Evolutionary conservation across 2,888 invertebrate genomes (phyloP).

Genomic region (Isotomurus palustris): DNA sequence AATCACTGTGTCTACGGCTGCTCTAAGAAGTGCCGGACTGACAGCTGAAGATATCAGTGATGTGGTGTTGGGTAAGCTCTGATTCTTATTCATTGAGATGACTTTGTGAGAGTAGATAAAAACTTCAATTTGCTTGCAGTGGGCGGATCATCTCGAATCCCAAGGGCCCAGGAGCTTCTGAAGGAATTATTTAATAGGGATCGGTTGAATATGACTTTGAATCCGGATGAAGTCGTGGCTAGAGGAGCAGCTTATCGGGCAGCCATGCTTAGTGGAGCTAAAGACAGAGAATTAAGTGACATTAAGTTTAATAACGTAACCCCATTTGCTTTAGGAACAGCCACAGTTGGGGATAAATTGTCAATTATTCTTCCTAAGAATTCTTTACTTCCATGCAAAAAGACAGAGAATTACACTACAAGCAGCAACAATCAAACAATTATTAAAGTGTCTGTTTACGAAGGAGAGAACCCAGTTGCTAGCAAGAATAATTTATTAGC

Average conservation of each 20-base stretch:
- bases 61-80: no score
- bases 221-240: constrained; percentile 68
- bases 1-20: constrained; percentile 68
- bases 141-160: constrained; percentile 66
- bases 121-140: no score
- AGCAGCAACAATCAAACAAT: constrained; percentile 11
- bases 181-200: constrained; percentile 58
- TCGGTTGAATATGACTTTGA: constrained; percentile 65
- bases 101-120: no score
- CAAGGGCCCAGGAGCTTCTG: constrained; percentile 62
- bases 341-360: constrained; percentile 5
- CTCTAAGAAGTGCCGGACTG: constrained; percentile 61
- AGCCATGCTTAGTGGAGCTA: constrained; percentile 51
- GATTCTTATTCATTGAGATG: no score
- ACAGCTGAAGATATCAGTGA: constrained; percentile 57
- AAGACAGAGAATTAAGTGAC: background rate
- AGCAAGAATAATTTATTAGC: constrained; percentile 22
- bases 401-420: constrained; percentile 11
- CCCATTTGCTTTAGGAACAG: constrained; percentile 27
- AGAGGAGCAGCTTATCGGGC: constrained; percentile 64
- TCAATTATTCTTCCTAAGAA: constrained; percentile 9
- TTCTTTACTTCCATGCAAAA: constrained; percentile 9
- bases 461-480: constrained; percentile 21
- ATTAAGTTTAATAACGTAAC: constrained; percentile 21
- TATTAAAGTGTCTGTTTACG: constrained; percentile 10